phyloP scores from a whole-genome alignment of 2,797 vertebrate species.

The Pterois miles region DNA sequence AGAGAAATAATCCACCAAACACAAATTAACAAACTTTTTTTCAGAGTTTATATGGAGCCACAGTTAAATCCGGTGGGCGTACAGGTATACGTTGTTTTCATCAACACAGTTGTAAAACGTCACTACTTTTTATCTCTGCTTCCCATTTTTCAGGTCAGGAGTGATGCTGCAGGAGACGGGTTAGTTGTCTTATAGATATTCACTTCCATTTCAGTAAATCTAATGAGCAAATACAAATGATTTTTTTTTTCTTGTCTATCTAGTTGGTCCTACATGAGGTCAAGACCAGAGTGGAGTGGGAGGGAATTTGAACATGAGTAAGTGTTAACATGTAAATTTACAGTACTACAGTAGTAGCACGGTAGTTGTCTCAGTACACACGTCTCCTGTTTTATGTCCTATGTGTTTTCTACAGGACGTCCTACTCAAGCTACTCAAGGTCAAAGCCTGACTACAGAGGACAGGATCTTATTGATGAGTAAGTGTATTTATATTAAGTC shows the following conservation, averaged over 20 bases:
- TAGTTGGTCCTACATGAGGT: constrained; percentile 59
- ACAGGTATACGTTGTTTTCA: neutral
- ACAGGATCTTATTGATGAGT: constrained; percentile 59
- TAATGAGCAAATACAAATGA: neutral
- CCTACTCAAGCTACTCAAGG: constrained; percentile 47
- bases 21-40: too few relatives aligned
- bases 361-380: neutral
- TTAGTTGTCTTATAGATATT: constrained; percentile 24
- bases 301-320: constrained; percentile 60
- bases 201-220: neutral
- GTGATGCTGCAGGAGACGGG: constrained; percentile 56
- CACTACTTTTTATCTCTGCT: neutral
- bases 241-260: neutral
- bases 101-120: neutral
- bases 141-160: constrained; percentile 56
- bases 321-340: constrained; percentile 12
- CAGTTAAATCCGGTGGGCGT: neutral
- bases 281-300: constrained; percentile 53
- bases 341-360: too few relatives aligned
- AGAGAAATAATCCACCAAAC: too few relatives aligned
- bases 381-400: neutral
- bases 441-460: constrained; percentile 43
- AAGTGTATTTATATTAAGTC: constrained; percentile 37
- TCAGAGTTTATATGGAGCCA: too few relatives aligned
- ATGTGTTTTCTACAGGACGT: constrained; percentile 44